phyloP scores from a whole-genome alignment of 2,888 invertebrate genomes.

The Phymatocera aterrima region DNA sequence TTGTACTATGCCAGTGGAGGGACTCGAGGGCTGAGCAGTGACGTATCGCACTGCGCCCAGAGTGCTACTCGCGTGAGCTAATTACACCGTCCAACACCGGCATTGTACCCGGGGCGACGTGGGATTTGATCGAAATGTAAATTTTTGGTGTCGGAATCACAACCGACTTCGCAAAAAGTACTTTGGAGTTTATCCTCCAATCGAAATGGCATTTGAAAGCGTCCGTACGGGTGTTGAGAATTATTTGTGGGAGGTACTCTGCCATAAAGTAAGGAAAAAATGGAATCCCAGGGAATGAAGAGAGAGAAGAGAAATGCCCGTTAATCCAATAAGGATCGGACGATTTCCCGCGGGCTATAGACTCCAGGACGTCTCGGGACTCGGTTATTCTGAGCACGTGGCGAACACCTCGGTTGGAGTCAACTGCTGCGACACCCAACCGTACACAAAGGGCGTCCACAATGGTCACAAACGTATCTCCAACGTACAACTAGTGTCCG shows the following conservation, averaged over 20 bases:
- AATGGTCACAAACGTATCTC: conserved; percentile 32
- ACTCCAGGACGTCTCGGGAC: not conserved
- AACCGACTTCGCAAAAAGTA: not conserved
- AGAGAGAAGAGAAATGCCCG: not conserved
- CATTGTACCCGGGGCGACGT: not conserved
- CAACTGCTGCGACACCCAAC: conserved; percentile 24
- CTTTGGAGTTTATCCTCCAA: not conserved
- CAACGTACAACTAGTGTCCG: conserved; percentile 34
- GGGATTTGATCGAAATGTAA: not conserved
- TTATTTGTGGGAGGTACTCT: not conserved
- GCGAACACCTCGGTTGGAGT: conserved; percentile 36
- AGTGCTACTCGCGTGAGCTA: not conserved
- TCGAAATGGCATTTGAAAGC: not conserved
- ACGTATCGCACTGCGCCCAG: conserved; percentile 61
- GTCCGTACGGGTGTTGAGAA: not conserved
- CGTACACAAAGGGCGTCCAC: conserved; percentile 18
- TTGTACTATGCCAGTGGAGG: conserved; percentile 59
- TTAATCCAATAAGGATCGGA: conserved; percentile 32
- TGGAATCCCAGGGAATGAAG: not conserved
- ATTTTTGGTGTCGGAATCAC: not conserved
- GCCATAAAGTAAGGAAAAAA: not conserved
- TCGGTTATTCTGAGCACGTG: conserved; percentile 38
- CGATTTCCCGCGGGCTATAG: conserved; percentile 25
- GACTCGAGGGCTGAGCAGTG: conserved; percentile 55
- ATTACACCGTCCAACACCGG: conserved; percentile 18